Conservation (phyloP, 2,888 invertebrate genomes). For the Cancer borealis region DNA sequence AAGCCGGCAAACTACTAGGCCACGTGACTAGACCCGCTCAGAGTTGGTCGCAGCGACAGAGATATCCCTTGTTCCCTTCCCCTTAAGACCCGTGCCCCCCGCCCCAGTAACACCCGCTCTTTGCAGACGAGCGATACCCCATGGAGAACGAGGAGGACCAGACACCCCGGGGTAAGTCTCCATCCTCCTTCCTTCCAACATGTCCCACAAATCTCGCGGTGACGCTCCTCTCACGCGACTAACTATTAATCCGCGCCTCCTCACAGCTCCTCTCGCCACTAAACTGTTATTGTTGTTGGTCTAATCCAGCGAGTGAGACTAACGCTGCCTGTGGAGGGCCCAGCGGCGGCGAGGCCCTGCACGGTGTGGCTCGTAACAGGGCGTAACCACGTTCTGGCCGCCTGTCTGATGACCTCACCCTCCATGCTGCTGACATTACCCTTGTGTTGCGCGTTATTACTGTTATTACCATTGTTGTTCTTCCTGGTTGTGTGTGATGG, state of each 20-base stretch:
- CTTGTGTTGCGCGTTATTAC: neutral
- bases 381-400: neutral
- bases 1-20: neutral
- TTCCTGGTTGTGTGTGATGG: neutral
- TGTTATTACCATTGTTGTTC: neutral
- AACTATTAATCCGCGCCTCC: conserved; percentile 44
- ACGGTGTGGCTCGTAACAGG: neutral
- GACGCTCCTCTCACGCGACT: conserved; percentile 27
- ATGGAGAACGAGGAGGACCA: conserved; percentile 66
- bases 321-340: neutral
- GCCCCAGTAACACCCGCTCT: conserved; percentile 58
- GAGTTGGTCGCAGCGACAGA: neutral
- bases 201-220: neutral
- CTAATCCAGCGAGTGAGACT: conserved; percentile 31
- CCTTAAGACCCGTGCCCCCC: neutral
- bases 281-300: neutral
- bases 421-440: neutral
- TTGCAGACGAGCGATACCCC: conserved; percentile 74
- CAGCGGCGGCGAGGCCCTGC: conserved; percentile 23
- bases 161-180: conserved; percentile 65
- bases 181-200: neutral
- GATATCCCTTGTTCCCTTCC: neutral
- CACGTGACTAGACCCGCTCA: neutral
- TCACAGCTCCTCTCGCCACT: conserved; percentile 32
- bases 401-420: neutral